Conservation (phyloP, 2,888 invertebrate species). For the Tachina grossa region DNA sequence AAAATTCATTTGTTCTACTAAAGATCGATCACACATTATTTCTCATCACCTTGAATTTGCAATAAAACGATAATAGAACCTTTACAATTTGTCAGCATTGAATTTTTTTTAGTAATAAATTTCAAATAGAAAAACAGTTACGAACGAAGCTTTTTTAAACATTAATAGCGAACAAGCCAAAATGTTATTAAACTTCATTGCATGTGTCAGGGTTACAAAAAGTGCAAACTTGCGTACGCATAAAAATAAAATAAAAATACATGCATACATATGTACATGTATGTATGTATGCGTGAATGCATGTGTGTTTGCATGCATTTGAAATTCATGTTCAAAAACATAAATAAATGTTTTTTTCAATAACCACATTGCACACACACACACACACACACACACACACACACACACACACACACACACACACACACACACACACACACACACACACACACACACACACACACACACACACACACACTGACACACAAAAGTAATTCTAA, state of each 20-base stretch:
- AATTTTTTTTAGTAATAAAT: constrained; percentile 43
- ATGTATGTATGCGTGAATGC: background rate
- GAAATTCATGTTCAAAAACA: background rate
- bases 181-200: constrained; percentile 63
- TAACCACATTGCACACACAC: background rate
- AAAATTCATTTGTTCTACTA: background rate
- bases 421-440: background rate
- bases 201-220: constrained; percentile 54
- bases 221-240: constrained; percentile 32
- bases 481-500: background rate
- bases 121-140: constrained; percentile 59
- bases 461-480: background rate
- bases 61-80: background rate
- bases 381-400: background rate
- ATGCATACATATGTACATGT: background rate
- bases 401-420: background rate
- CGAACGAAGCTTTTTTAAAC: constrained; percentile 15
- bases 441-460: background rate
- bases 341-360: constrained; percentile 18
- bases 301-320: background rate
- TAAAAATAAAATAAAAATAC: background rate
- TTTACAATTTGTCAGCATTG: constrained; percentile 17
- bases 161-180: background rate
- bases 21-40: background rate
- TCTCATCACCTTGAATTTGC: constrained; percentile 31